A percentile compares a stretch with the other conserved stretches of the same genome.
Evolutionary conservation across 2,797 vertebrate species (phyloP).

Genomic region (Okamejei kenojei): DNA sequence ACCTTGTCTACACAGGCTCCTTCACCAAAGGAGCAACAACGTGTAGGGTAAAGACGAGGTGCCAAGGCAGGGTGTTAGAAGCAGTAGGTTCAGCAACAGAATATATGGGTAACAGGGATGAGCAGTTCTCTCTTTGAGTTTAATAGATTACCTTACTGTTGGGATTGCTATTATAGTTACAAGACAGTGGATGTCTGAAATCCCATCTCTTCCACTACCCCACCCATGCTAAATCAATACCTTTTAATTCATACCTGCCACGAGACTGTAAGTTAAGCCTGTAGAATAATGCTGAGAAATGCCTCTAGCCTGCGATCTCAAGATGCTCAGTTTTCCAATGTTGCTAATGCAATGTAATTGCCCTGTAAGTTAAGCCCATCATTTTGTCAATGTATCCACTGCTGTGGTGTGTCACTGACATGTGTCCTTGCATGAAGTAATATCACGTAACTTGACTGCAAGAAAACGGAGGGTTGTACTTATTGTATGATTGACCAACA

Average conservation of each 20-base stretch:
- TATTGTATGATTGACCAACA: not conserved
- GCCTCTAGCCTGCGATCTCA: not conserved
- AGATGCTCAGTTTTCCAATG: not conserved
- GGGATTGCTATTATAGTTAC: not conserved
- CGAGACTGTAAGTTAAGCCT: not conserved
- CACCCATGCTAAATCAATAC: not conserved
- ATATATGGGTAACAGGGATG: too few species aligned
- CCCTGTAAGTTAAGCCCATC: not conserved
- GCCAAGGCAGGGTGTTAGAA: too few species aligned
- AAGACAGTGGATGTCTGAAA: not conserved
- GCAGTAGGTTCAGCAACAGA: too few species aligned
- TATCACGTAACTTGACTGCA: not conserved
- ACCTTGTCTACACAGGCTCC: too few species aligned
- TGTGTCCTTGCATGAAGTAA: not conserved
- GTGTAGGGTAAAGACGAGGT: too few species aligned
- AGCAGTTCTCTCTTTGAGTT: not conserved
- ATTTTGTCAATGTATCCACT: not conserved
- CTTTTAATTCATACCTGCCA: not conserved
- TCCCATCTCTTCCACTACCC: not conserved
- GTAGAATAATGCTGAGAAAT: not conserved
- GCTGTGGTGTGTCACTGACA: not conserved
- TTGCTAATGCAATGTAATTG: not conserved
- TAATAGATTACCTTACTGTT: not conserved
- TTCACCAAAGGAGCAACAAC: too few species aligned
- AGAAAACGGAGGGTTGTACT: not conserved